Evolutionary conservation across 2,113 vertebrate species (phyloP).

Genomic region (Delphinus delphis): DNA sequence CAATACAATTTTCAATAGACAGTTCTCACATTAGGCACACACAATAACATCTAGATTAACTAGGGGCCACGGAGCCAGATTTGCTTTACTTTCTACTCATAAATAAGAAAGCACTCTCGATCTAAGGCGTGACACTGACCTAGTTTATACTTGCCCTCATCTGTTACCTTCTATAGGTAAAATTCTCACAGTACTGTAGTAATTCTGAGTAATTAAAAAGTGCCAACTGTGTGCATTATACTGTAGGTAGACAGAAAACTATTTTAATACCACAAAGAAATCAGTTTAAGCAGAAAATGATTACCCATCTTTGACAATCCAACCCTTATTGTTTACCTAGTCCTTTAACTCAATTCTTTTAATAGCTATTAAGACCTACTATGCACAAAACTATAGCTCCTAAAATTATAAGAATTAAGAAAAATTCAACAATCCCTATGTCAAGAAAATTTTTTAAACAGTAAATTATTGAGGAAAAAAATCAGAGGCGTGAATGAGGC

Average conservation of each 20-base stretch:
- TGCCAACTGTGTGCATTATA: not conserved
- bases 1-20: not conserved
- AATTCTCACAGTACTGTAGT: not conserved
- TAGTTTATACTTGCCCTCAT: not conserved
- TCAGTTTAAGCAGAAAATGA: not conserved
- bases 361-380: not conserved
- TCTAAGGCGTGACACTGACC: not conserved
- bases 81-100: not conserved
- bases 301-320: not conserved
- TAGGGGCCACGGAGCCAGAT: not conserved
- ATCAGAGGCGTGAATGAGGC: not conserved
- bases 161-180: not conserved
- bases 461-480: not conserved
- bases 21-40: not conserved
- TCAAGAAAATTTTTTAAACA: not conserved
- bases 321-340: not conserved
- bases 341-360: not conserved
- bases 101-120: not conserved
- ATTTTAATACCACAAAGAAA: not conserved
- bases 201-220: constrained; percentile 6
- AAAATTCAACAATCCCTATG: not conserved
- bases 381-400: not conserved
- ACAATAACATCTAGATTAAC: not conserved
- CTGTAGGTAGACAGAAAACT: not conserved
- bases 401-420: not conserved